Evolutionary conservation across 2,888 invertebrate genomes (phyloP).

Genomic region (Zeuzera pyrina): DNA sequence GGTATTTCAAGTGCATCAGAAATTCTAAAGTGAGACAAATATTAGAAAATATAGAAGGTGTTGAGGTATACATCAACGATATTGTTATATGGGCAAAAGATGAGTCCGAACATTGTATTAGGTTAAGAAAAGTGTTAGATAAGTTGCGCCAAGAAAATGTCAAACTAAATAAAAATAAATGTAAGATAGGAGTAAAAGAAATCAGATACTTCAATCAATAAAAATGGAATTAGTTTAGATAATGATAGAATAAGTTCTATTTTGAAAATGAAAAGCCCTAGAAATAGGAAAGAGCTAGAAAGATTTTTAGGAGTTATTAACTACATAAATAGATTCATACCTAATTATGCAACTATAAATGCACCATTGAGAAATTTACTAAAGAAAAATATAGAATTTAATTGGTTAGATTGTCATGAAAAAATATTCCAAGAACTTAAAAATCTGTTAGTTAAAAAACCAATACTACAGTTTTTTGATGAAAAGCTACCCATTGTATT

Average conservation of each 20-base stretch:
- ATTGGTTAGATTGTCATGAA: neutral
- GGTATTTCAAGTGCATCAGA: conserved; percentile 19
- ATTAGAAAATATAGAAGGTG: conserved; percentile 3
- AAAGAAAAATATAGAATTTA: conserved; percentile 4
- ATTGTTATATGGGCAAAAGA: conserved; percentile 5
- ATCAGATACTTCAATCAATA: conserved; percentile 2
- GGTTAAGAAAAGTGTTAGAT: neutral
- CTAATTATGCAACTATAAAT: neutral
- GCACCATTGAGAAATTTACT: conserved; percentile 3
- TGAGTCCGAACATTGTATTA: conserved; percentile 6
- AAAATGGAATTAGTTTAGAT: conserved; percentile 3
- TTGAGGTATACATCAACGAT: conserved; percentile 6
- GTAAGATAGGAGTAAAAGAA: neutral
- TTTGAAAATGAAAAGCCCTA: conserved; percentile 2
- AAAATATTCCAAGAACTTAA: neutral
- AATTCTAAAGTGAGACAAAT: conserved; percentile 3
- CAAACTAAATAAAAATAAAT: conserved; percentile 2
- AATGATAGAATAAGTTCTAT: conserved; percentile 1
- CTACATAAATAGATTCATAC: no score
- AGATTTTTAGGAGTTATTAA: conserved; percentile 4
- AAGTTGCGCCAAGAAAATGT: conserved; percentile 5
- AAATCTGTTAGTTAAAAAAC: conserved; percentile 1
- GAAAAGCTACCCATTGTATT: conserved; percentile 10
- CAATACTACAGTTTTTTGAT: conserved; percentile 15
- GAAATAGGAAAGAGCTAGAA: conserved; percentile 2